Evolutionary conservation across 1,140 invertebrate genomes (phyloP).

Genomic region (Heliothis virescens): DNA sequence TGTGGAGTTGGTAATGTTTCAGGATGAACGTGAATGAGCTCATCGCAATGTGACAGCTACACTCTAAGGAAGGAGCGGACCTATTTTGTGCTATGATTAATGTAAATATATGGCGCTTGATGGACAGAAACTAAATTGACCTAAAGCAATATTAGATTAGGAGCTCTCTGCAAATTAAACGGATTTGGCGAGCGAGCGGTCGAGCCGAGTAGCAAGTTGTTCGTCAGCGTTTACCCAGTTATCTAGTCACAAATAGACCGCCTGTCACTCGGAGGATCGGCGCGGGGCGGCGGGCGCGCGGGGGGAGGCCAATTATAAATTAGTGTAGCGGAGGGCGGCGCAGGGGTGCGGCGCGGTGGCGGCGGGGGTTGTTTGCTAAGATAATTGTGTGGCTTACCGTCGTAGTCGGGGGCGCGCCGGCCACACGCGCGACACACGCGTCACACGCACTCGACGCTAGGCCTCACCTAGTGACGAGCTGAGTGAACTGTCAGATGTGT

Average conservation of each 20-base stretch:
- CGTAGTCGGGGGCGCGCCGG: background rate
- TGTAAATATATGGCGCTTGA: background rate
- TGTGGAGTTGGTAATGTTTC: background rate
- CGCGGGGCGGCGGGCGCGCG: background rate
- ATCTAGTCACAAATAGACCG: slow-evolving; percentile 31
- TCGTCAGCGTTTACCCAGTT: slow-evolving; percentile 16
- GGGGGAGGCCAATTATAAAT: slow-evolving; percentile 59
- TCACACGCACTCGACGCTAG: too few species aligned
- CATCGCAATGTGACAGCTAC: too few species aligned
- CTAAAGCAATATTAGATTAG: background rate
- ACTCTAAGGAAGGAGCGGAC: too few species aligned
- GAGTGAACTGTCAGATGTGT: too few species aligned
- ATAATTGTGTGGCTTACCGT: slow-evolving; percentile 57
- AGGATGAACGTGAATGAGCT: background rate
- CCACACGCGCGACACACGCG: background rate
- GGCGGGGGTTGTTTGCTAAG: slow-evolving; percentile 55
- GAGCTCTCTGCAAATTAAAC: slow-evolving; percentile 8
- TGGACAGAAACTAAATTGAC: slow-evolving; percentile 3
- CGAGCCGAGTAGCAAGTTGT: background rate
- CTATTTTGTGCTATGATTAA: background rate
- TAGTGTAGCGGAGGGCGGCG: slow-evolving; percentile 20
- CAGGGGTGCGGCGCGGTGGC: background rate
- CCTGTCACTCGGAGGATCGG: background rate
- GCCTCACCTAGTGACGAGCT: too few species aligned
- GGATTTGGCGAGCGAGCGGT: slow-evolving; percentile 3